Base-by-base conservation (phyloP, 1,140 invertebrate species). In the Orussus abietinus region DNA sequence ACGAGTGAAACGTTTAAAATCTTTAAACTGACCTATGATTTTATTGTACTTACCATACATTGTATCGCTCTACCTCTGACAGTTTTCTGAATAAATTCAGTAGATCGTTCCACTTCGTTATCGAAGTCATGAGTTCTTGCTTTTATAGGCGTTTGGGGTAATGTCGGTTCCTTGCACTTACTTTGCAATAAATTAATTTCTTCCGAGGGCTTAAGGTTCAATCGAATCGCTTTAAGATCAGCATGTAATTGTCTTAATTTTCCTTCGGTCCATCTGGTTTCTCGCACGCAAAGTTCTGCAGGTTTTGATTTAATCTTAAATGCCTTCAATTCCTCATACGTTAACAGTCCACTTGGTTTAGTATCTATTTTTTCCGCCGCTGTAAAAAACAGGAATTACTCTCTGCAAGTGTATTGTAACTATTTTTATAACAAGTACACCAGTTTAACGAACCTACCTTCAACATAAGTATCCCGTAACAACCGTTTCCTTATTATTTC, bases 41-140 rank as follows among this genome's bases (percentile, higher is more conserved):
- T 20, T 14, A 34, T 15, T 32, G 41, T n/a, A 22, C 59, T 73
- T 65, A 86, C 84, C 77, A 82, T 65, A 49, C 75, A 80, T 60
- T 88, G 85, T 11, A 82, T 75, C 22, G 83, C 82, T 26, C 84
- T 63, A 15, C 85, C 85, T 46, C 79, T 66, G 10, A 87, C 70
- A 3, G 85, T 61, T 53, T 76, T 80, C 56, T 87, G 84, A 38
- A 88, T 57, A 50, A 78, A 69, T 9, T 80, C 69, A 10, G 78
- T 69, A 2, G 78, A 74, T 42, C 82, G 75, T 53, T 85, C 77
- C 29, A 59, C 57, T 0, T 70, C 59, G 50, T 83, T 81, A 33
- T 79, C 75, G 2, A 65, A 57, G 18, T 78, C 70, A 4, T 66
- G 59, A 3, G 77, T 66, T 1, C 66, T 62, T 13, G 75, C 75